These are phyloP conservation scores for Pantala flavescens DNA, from an alignment of 1,140 invertebrate genomes.

Conservation along the genomic window DNA sequence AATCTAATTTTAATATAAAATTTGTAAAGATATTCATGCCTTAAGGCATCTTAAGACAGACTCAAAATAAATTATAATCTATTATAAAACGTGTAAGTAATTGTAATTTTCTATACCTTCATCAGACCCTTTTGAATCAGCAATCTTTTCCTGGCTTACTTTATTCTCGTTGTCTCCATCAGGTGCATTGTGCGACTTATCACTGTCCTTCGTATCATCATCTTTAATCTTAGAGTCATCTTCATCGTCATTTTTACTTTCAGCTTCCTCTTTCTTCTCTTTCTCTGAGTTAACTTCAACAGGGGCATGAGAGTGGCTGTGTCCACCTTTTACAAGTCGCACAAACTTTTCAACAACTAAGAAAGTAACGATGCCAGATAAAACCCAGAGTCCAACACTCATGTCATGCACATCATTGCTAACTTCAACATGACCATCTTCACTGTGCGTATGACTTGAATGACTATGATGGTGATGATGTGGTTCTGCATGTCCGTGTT, in stretches of 20 bases:
- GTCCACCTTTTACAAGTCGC: constrained; percentile 72
- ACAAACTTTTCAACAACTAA: constrained; percentile 89
- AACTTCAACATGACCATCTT: constrained; percentile 42
- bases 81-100: no score
- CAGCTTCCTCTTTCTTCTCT: constrained; percentile 25
- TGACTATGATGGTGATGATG: constrained; percentile 33
- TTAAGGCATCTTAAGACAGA: no score
- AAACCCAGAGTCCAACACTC: constrained; percentile 77
- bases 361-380: constrained; percentile 85
- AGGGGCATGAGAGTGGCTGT: constrained; percentile 50
- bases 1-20: no score
- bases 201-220: constrained; percentile 31
- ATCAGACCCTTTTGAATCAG: no score
- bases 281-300: constrained; percentile 24
- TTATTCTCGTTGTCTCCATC: no score
- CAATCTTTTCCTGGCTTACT: no score
- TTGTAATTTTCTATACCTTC: no score
- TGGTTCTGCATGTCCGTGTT: neutral
- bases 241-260: constrained; percentile 23
- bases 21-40: no score
- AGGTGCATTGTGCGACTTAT: constrained; percentile 26
- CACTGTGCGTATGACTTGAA: constrained; percentile 28
- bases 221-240: constrained; percentile 30
- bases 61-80: no score
- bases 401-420: constrained; percentile 54